phyloP scores from a whole-genome alignment of 2,888 invertebrate species.

The Gymnocheta viridis region DNA sequence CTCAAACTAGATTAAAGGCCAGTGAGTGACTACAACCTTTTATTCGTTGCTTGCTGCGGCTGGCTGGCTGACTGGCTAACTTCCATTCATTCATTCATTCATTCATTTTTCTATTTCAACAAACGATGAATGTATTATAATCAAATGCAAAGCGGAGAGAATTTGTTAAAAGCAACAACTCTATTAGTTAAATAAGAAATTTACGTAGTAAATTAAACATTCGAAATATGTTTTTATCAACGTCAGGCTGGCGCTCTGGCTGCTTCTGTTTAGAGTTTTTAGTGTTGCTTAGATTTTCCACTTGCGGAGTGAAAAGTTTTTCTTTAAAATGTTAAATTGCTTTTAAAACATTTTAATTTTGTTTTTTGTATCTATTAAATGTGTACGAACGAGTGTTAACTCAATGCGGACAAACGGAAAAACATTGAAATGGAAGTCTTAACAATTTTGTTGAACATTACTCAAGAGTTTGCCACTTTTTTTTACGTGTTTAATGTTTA shows the following conservation, averaged over 20 bases:
- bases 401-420: not conserved
- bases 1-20: slow-evolving; percentile 69
- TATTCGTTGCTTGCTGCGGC: not conserved
- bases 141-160: slow-evolving; percentile 33
- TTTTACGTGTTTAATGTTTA: slow-evolving; percentile 63
- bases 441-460: slow-evolving; percentile 44
- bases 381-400: not conserved
- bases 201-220: slow-evolving; percentile 65
- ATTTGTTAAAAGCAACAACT: slow-evolving; percentile 51
- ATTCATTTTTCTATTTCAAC: slow-evolving; percentile 21
- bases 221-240: slow-evolving; percentile 51
- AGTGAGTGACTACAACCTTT: slow-evolving; percentile 55
- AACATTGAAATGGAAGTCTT: slow-evolving; percentile 19
- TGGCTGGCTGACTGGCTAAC: not conserved
- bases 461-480: slow-evolving; percentile 65
- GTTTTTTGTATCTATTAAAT: not conserved
- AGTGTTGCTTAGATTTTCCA: not conserved
- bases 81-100: slow-evolving; percentile 19
- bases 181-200: slow-evolving; percentile 64
- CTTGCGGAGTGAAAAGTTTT: not conserved
- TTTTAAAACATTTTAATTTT: slow-evolving; percentile 50
- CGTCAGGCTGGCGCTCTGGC: slow-evolving; percentile 17
- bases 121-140: slow-evolving; percentile 34
- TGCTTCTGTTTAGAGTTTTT: not conserved
- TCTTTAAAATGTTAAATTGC: slow-evolving; percentile 35